A percentile compares a stretch with the other conserved stretches of the same genome.
Conservation (phyloP, 2,797 vertebrate genomes). For the Scleropages formosus region DNA sequence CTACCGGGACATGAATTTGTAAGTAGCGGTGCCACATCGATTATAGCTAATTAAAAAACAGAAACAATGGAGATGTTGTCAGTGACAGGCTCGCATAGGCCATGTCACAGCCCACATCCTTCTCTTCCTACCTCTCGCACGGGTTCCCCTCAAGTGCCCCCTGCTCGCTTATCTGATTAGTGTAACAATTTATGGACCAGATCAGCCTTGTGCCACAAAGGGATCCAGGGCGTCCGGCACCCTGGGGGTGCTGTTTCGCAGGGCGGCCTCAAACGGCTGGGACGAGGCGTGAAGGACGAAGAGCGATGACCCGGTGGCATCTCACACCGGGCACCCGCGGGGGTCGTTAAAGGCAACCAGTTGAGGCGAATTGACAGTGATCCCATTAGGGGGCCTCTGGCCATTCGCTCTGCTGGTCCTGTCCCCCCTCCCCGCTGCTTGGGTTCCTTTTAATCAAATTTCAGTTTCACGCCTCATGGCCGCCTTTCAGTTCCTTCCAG, state of each 20-base stretch:
- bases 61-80: no score
- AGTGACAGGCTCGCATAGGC: no score
- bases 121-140: not conserved
- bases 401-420: not conserved
- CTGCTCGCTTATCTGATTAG: constrained; percentile 12
- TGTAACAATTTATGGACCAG: not conserved
- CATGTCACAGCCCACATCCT: not conserved
- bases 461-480: not conserved
- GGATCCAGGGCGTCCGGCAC: not conserved
- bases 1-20: not conserved
- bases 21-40: no score
- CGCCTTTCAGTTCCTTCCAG: constrained; percentile 19
- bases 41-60: not conserved
- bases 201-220: not conserved
- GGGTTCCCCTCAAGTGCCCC: not conserved
- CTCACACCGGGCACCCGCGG: not conserved
- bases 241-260: not conserved
- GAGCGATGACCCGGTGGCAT: not conserved
- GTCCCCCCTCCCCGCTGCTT: not conserved
- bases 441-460: not conserved
- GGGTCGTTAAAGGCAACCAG: not conserved
- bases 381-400: no score
- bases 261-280: not conserved
- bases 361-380: no score
- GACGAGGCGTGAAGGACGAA: not conserved